Conservation (phyloP, 2,888 invertebrate species). For the Andrena trimmerana region DNA sequence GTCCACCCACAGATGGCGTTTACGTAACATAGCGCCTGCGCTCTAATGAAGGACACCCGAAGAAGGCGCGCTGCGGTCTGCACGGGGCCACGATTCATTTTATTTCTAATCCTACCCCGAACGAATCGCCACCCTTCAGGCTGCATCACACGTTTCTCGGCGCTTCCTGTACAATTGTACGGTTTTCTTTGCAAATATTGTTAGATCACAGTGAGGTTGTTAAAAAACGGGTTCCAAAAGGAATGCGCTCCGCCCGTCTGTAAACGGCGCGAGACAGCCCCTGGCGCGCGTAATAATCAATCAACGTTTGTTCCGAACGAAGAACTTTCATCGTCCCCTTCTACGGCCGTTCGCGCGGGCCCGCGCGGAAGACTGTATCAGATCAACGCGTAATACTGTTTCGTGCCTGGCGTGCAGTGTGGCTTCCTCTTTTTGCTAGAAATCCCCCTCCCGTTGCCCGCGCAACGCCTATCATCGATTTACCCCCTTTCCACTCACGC, state of each 20-base stretch:
- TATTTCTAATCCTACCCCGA: neutral
- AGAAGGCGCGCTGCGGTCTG: neutral
- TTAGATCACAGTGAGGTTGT: slow-evolving; percentile 52
- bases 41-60: neutral
- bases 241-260: slow-evolving; percentile 25
- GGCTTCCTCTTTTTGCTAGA: slow-evolving; percentile 32
- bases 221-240: slow-evolving; percentile 31
- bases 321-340: slow-evolving; percentile 25
- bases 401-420: slow-evolving; percentile 35
- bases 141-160: neutral
- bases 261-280: neutral
- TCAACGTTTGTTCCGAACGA: slow-evolving; percentile 27
- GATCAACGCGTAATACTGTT: slow-evolving; percentile 63
- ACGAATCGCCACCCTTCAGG: neutral
- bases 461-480: neutral
- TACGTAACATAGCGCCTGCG: slow-evolving; percentile 44
- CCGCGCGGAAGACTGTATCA: slow-evolving; percentile 34
- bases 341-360: slow-evolving; percentile 31
- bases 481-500: no score
- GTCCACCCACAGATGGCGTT: slow-evolving; percentile 22
- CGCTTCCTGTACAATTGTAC: neutral
- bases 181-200: slow-evolving; percentile 32
- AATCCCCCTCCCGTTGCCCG: neutral
- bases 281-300: neutral
- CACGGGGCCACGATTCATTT: neutral